A percentile compares a stretch with the other conserved stretches of the same genome.
phyloP scores from a whole-genome alignment of 2,113 vertebrate genomes.

The Empidonax traillii region DNA sequence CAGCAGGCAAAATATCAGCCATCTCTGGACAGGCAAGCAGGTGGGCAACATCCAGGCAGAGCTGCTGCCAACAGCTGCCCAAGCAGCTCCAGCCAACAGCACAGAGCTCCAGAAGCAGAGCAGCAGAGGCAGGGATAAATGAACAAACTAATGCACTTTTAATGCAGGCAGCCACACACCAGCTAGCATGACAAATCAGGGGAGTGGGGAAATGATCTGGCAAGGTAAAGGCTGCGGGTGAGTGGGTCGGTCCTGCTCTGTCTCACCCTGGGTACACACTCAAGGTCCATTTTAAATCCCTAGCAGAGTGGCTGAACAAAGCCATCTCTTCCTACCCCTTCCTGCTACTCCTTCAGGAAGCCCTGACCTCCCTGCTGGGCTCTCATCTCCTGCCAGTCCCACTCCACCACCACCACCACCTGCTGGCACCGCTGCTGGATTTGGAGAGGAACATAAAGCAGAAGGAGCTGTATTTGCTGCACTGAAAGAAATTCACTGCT shows the following conservation, averaged over 20 bases:
- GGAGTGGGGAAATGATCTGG: neutral
- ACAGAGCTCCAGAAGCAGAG: neutral
- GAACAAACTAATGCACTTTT: neutral
- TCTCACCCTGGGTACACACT: neutral
- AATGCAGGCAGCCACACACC: neutral
- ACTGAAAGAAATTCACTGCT: neutral
- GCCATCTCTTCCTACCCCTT: neutral
- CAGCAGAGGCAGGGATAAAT: neutral
- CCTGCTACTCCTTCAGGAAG: neutral
- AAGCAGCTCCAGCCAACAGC: neutral
- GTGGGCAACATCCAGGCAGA: conserved; percentile 18
- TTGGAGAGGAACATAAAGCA: neutral
- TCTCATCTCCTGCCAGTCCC: neutral
- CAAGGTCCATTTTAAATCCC: neutral
- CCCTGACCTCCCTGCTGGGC: neutral
- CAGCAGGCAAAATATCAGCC: neutral
- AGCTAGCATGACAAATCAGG: neutral
- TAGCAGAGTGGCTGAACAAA: neutral
- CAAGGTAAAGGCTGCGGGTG: neutral
- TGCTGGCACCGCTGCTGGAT: neutral
- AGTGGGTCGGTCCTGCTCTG: neutral
- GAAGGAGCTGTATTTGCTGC: neutral
- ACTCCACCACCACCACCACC: neutral
- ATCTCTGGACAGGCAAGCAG: neutral
- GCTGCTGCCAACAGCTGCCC: neutral